Conservation (phyloP, 2,113 vertebrate genomes). For the Cyphomyrus discorhynchus region DNA sequence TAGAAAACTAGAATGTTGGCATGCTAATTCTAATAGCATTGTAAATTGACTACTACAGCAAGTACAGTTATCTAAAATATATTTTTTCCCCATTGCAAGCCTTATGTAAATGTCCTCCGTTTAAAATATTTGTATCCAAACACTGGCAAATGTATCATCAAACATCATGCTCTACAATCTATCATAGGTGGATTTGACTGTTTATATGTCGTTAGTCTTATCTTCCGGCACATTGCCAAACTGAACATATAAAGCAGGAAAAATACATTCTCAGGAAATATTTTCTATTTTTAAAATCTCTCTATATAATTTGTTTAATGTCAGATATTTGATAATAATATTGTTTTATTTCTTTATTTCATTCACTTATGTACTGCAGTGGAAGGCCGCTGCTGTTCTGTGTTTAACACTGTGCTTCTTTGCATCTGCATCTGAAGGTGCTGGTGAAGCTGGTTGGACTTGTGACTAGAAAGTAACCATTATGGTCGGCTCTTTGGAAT, state of each 20-base stretch:
- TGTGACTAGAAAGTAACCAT: neutral
- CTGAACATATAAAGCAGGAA: neutral
- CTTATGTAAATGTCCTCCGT: neutral
- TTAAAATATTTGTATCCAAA: neutral
- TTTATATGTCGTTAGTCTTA: neutral
- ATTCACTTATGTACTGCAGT: neutral
- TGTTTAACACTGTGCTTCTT: neutral
- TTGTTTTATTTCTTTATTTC: neutral
- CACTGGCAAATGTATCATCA: neutral
- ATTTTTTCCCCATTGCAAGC: neutral
- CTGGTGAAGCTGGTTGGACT: neutral
- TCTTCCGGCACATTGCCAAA: neutral
- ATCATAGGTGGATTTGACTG: neutral
- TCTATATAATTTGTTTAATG: neutral
- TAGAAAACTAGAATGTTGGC: neutral
- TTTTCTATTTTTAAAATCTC: neutral
- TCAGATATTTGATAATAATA: neutral
- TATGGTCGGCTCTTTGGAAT: neutral
- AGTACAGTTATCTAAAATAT: neutral
- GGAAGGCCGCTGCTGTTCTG: neutral
- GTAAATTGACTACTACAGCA: slow-evolving; percentile 1
- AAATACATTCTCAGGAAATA: neutral
- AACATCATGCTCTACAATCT: neutral
- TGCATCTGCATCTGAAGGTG: neutral
- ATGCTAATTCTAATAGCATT: neutral